Evolutionary conservation across 2,797 vertebrate species (phyloP), one percentile per base, ranked within the genome.

Genomic region (Gouania willdenowi): DNA sequence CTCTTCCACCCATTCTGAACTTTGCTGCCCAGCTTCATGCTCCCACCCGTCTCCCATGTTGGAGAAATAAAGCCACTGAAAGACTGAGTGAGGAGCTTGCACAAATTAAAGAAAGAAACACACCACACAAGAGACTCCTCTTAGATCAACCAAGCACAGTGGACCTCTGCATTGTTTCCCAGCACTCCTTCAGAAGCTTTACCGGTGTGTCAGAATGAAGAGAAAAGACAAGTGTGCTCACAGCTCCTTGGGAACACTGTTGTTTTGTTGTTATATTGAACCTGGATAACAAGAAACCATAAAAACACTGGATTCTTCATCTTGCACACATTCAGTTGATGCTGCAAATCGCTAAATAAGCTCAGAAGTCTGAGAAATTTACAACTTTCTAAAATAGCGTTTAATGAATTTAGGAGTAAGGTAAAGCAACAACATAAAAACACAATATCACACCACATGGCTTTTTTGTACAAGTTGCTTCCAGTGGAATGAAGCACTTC

Each of bases 101-200:
- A 52, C 77, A 81, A 83, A 83, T 83, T 83, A 85, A 43, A 71
- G 55, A 38, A 40, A 53, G 41, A 79, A 54, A 71, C 41, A 59
- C 45, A 53, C 41, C 27, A 37, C 37, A 30, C 53, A 32, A 49
- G 57, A 75, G 54, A 61, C 51, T 40, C 28, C 57, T 42, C 40
- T 63, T 45, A 64, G 66, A 72, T 77, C 75, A 55, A 48, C 62
- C 57, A 49, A 59, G 69, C 55, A 59, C 48, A 38, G 40, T 34
- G 48, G 47, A 41, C 53, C 36, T 33, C 46, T 55, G 10, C 41
- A 1, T 59, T 67, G 37, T 60, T 71, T 49, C 49, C 49, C 49
- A 53, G 48, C 38, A 26, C 41, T 45, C 34, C 31, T 47, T 19
- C 44, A 34, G 41, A 36, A 58, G 66, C 55, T 54, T n/a, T 54